A percentile compares a stretch with the other conserved stretches of the same genome.
These are phyloP conservation scores for Elaeidobius kamerunicus DNA, from an alignment of 2,888 invertebrate species.

Conservation along the genomic window DNA sequence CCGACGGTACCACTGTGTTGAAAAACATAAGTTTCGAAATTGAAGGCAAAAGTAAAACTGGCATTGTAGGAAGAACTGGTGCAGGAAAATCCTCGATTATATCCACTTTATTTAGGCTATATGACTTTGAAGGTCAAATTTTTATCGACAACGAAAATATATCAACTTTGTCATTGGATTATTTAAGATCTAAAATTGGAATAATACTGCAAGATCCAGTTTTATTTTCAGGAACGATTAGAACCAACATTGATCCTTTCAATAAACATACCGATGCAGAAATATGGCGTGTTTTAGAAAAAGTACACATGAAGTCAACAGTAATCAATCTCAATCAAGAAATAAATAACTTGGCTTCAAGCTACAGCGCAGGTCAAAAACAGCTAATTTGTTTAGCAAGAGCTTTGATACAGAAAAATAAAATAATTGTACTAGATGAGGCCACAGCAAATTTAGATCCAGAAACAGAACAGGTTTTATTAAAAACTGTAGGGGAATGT, in stretches of 20 bases:
- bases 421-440: slow-evolving; percentile 55
- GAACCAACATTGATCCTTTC: slow-evolving; percentile 89
- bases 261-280: slow-evolving; percentile 72
- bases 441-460: slow-evolving; percentile 81
- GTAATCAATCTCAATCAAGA: slow-evolving; percentile 59
- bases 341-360: slow-evolving; percentile 65
- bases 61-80: slow-evolving; percentile 78
- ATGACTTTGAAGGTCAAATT: slow-evolving; percentile 73
- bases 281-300: slow-evolving; percentile 80
- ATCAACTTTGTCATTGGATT: slow-evolving; percentile 64
- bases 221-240: slow-evolving; percentile 80
- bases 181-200: slow-evolving; percentile 70
- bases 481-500: slow-evolving; percentile 68
- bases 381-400: slow-evolving; percentile 68
- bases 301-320: slow-evolving; percentile 72
- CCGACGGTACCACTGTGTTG: slow-evolving; percentile 63
- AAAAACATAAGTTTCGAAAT: slow-evolving; percentile 53
- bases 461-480: slow-evolving; percentile 71
- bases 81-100: slow-evolving; percentile 78
- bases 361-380: slow-evolving; percentile 53
- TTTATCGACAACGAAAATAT: slow-evolving; percentile 77
- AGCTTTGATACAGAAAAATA: slow-evolving; percentile 53
- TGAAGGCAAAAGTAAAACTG: slow-evolving; percentile 67
- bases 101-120: slow-evolving; percentile 75
- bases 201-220: slow-evolving; percentile 87